Percentiles rank a stretch among this genome's conserved stretches.
These are phyloP conservation scores for Eulemur albifrons DNA, from an alignment of 2,797 vertebrate genomes.

Conservation along the genomic window DNA sequence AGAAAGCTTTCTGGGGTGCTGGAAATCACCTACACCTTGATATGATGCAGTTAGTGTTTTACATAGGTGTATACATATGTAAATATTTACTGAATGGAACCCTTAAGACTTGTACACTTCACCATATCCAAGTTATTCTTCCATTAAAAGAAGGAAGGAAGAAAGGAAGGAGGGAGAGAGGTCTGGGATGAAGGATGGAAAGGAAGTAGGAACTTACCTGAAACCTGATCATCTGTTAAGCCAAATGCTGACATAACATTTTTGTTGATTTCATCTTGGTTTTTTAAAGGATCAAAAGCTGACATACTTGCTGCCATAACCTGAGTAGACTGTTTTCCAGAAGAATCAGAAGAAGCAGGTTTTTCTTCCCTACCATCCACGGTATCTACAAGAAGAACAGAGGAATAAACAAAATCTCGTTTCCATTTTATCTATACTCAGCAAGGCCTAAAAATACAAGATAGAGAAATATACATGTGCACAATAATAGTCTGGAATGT, in stretches of 20 bases:
- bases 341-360: constrained; percentile 89
- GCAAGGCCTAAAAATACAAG: background rate
- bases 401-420: constrained; percentile 23
- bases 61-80: background rate
- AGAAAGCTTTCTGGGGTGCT: background rate
- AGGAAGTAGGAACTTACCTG: constrained; percentile 86
- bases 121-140: constrained; percentile 8
- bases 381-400: constrained; percentile 84
- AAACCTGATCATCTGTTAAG: constrained; percentile 94
- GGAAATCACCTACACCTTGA: background rate
- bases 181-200: background rate
- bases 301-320: constrained; percentile 99
- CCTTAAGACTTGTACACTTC: background rate
- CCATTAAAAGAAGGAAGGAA: background rate
- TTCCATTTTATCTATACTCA: constrained; percentile 36
- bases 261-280: constrained; percentile 99
- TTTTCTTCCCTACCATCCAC: constrained; percentile 94
- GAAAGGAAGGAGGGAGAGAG: background rate
- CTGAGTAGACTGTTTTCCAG: constrained; percentile 92
- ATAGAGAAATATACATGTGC: background rate
- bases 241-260: constrained; percentile 99
- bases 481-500: background rate
- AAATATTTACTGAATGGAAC: background rate
- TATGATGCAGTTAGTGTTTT: background rate
- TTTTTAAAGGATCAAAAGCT: constrained; percentile 98